Evolutionary conservation across 2,797 vertebrate species (phyloP), one percentile per base, ranked within the genome.

Genomic region (Pterois miles): DNA sequence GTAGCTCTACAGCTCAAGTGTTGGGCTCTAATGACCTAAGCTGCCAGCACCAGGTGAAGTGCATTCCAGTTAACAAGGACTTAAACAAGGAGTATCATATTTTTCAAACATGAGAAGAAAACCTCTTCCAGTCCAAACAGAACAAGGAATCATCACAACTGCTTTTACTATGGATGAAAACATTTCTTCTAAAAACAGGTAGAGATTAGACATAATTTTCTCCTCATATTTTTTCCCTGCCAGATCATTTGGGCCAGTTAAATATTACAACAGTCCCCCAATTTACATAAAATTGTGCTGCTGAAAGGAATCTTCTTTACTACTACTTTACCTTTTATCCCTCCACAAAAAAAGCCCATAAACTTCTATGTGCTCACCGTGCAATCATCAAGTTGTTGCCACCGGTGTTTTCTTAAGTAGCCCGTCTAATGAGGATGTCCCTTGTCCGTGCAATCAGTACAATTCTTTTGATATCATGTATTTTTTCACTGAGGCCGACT

Each of bases 1-100:
- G n/a, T n/a, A n/a, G n/a, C 67, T 66, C 65, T 59, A 52, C 54
- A 25, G 38, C 59, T 52, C 40, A 71, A 64, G 77, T 74, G 52
- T 56, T 23, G 8, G 33, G 56, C 40, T 78, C 29, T 84, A 77
- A 89, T 86, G 84, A 84, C 74, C 57, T 40, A 25, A 70, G 36
- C 63, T 79, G 69, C 69, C 65, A 77, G 58, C 54, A 59, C 74
- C 27, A 64, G 74, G 58, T 78, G 53, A 84, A 52, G 70, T 31
- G 54, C 12, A 36, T 73, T 76, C 34, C 66, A 53, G 75, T 38
- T 79, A 75, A 77, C 40, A 8, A 78, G 80, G 65, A 59, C 62
- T 76, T 54, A 34, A 78, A 73, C 71, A 75, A 46, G 40, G 57
- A 48, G 36, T 34, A 29, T 76, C 38, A 20, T 23, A 36, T 67